A percentile compares a stretch with the other conserved stretches of the same genome.
These are phyloP conservation scores for Scomber japonicus DNA, from an alignment of 2,113 vertebrate genomes.

Conservation along the genomic window DNA sequence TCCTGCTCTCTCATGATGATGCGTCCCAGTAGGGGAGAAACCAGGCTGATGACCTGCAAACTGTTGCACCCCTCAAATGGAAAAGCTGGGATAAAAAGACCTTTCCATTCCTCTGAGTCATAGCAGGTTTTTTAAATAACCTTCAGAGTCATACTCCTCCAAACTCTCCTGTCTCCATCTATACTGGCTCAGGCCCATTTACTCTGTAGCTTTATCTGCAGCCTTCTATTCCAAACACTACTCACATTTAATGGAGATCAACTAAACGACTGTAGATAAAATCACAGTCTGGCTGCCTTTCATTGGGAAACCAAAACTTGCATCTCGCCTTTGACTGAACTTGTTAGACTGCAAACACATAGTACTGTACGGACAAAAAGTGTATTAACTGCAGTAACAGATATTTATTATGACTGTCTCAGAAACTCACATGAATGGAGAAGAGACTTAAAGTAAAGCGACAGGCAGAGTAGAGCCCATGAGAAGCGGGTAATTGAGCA, in stretches of 20 bases:
- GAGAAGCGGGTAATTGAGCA: conserved; percentile 72
- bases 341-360: conserved; percentile 52
- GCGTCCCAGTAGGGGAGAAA: conserved; percentile 28
- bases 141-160: conserved; percentile 42
- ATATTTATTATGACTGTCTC: conserved; percentile 39
- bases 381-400: conserved; percentile 40
- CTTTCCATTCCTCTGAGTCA: conserved; percentile 58
- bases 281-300: conserved; percentile 54
- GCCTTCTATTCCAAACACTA: conserved; percentile 59
- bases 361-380: conserved; percentile 7
- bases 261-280: conserved; percentile 54
- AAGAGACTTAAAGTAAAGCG: conserved; percentile 48
- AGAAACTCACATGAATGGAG: conserved; percentile 31
- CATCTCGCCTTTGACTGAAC: conserved; percentile 32
- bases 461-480: conserved; percentile 35
- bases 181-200: conserved; percentile 40
- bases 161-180: conserved; percentile 39
- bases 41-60: conserved; percentile 50
- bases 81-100: conserved; percentile 44
- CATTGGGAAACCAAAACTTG: conserved; percentile 51
- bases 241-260: conserved; percentile 62
- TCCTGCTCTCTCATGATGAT: conserved; percentile 10
- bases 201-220: conserved; percentile 56
- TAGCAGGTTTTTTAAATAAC: conserved; percentile 66
- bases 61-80: conserved; percentile 28